These are phyloP conservation scores for Leptopilina myrica DNA, from an alignment of 2,888 invertebrate genomes.

Conservation along the genomic window DNA sequence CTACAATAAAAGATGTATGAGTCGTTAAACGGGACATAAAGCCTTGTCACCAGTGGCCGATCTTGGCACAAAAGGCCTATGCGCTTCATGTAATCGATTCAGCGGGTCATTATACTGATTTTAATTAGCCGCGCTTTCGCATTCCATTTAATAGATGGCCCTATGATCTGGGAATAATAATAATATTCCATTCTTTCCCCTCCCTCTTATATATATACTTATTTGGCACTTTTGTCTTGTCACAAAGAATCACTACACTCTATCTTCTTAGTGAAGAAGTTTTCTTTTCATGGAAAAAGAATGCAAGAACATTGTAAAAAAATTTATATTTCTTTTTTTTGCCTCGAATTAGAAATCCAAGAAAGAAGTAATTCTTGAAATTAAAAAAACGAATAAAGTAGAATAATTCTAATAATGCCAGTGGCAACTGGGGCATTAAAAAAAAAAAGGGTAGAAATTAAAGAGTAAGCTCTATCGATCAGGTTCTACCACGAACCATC, in stretches of 20 bases:
- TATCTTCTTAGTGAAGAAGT: too few relatives aligned
- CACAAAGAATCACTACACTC: too few relatives aligned
- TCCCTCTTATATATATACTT: too few relatives aligned
- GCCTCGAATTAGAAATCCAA: too few relatives aligned
- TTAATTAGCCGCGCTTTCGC: constrained; percentile 31
- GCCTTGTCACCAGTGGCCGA: constrained; percentile 52
- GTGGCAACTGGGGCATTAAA: constrained; percentile 6
- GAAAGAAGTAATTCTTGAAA: not conserved
- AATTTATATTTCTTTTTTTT: too few relatives aligned
- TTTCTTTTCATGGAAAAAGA: too few relatives aligned
- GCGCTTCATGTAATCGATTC: constrained; percentile 46
- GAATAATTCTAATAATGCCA: not conserved
- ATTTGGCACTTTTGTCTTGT: too few relatives aligned
- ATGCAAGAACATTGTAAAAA: too few relatives aligned
- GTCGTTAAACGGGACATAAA: constrained; percentile 43
- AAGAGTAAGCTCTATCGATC: constrained; percentile 25
- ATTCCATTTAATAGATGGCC: constrained; percentile 33
- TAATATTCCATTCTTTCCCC: too few relatives aligned
- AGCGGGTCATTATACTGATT: constrained; percentile 41
- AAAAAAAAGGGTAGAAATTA: constrained; percentile 14
- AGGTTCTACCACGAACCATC: constrained; percentile 17
- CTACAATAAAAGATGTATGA: constrained; percentile 52
- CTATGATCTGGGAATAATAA: not conserved
- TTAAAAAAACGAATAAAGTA: not conserved
- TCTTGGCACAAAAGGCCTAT: constrained; percentile 51